phyloP scores from a whole-genome alignment of 2,888 invertebrate species.

The Eupithecia dodoneata region DNA sequence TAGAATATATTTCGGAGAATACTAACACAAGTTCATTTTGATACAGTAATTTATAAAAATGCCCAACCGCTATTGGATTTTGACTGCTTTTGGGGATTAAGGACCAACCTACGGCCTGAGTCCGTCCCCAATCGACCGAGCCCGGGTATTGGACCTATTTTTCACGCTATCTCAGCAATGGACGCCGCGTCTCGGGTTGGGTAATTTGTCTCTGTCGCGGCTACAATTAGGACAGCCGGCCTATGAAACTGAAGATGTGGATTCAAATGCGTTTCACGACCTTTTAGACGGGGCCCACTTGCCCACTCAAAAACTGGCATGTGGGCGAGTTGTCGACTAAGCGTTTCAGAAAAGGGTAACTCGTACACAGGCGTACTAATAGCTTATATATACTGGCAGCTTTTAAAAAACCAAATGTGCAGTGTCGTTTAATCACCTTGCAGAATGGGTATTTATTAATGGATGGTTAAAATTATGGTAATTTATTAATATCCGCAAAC shows the following conservation, averaged over 20 bases:
- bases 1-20: no score
- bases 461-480: background rate
- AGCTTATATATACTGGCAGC: no score
- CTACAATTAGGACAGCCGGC: slow-evolving; percentile 44
- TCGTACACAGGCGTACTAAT: no score
- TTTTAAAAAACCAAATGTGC: no score
- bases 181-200: slow-evolving; percentile 43
- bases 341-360: background rate
- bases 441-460: no score
- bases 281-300: background rate
- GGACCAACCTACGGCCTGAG: background rate
- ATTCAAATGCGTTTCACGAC: slow-evolving; percentile 29
- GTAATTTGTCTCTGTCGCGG: slow-evolving; percentile 48
- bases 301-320: background rate
- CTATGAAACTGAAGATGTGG: slow-evolving; percentile 31
- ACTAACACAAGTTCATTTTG: background rate
- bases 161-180: slow-evolving; percentile 45
- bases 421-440: no score
- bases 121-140: slow-evolving; percentile 21
- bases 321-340: background rate
- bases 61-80: background rate
- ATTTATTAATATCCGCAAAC: background rate
- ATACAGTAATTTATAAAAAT: background rate
- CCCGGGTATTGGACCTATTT: slow-evolving; percentile 42
- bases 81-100: background rate